phyloP scores from a whole-genome alignment of 2,797 vertebrate genomes.

The Gymnodraco acuticeps region DNA sequence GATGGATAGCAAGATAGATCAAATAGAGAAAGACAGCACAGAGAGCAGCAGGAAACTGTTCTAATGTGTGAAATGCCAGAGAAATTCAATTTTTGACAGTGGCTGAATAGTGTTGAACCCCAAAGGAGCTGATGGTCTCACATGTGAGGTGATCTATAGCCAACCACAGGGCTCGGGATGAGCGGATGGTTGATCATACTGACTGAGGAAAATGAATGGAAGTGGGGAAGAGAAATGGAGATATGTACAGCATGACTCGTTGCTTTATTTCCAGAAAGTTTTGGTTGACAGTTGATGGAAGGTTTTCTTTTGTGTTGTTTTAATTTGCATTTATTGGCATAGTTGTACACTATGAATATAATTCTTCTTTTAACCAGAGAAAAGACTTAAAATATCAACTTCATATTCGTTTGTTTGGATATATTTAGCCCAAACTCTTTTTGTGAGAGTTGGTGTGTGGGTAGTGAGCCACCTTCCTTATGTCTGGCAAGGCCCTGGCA shows the following conservation, averaged over 20 bases:
- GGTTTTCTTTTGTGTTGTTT: slow-evolving; percentile 19
- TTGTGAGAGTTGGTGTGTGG: slow-evolving; percentile 25
- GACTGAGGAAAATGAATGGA: slow-evolving; percentile 9
- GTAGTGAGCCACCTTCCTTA: slow-evolving; percentile 44
- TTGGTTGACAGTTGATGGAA: slow-evolving; percentile 21
- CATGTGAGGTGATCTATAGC: slow-evolving; percentile 54
- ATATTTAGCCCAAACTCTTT: slow-evolving; percentile 23
- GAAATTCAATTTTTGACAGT: slow-evolving; percentile 67
- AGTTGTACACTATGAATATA: slow-evolving; percentile 21
- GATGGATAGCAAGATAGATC: neutral
- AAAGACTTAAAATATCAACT: slow-evolving; percentile 36
- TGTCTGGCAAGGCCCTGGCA: slow-evolving; percentile 68
- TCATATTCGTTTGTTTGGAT: slow-evolving; percentile 36
- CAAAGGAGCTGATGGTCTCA: slow-evolving; percentile 56
- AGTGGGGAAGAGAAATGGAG: slow-evolving; percentile 20
- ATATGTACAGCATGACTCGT: slow-evolving; percentile 20
- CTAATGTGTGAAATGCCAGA: slow-evolving; percentile 57
- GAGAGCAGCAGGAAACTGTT: slow-evolving; percentile 31
- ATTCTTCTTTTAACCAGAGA: slow-evolving; percentile 39
- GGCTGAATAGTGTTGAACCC: slow-evolving; percentile 44
- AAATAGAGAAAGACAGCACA: slow-evolving; percentile 8
- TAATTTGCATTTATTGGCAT: slow-evolving; percentile 10
- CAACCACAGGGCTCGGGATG: slow-evolving; percentile 14
- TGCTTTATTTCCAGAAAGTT: slow-evolving; percentile 20
- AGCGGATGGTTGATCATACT: slow-evolving; percentile 8